A percentile compares a stretch with the other conserved stretches of the same genome.
Evolutionary conservation across 1,140 invertebrate genomes (phyloP).

Genomic region (Bemisia tabaci): DNA sequence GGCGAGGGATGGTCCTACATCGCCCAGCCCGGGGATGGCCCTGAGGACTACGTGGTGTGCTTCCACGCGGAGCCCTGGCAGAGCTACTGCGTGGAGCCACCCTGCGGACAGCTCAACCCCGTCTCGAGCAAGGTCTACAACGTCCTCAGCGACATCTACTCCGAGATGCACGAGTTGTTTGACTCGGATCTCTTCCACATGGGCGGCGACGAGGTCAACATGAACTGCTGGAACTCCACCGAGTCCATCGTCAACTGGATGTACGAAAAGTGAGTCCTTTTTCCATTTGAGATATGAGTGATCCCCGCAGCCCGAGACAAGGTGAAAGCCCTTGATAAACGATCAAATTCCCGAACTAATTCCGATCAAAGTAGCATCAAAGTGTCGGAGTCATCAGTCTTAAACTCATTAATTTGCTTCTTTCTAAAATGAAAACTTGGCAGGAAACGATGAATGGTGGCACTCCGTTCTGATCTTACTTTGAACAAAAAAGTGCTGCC

Average conservation of each 20-base stretch:
- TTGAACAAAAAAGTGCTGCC: too few species aligned
- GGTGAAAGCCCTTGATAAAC: too few species aligned
- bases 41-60: conserved; percentile 41
- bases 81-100: conserved; percentile 65
- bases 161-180: conserved; percentile 50
- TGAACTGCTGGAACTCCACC: conserved; percentile 63
- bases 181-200: conserved; percentile 69
- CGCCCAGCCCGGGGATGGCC: conserved; percentile 26
- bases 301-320: too few species aligned
- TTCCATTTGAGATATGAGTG: too few species aligned
- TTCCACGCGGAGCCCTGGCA: conserved; percentile 59
- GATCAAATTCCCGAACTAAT: too few species aligned
- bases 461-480: too few species aligned
- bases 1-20: conserved; percentile 45
- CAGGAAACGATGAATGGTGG: too few species aligned
- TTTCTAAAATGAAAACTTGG: too few species aligned
- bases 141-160: conserved; percentile 51
- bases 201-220: conserved; percentile 68
- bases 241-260: conserved; percentile 44
- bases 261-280: conserved; percentile 24
- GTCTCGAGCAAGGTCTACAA: conserved; percentile 57
- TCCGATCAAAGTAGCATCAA: too few species aligned
- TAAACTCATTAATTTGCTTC: too few species aligned
- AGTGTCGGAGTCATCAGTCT: too few species aligned
- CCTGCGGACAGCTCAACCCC: conserved; percentile 74